Percentiles rank a stretch among this genome's conserved stretches.
Evolutionary conservation across 1,140 invertebrate genomes (phyloP).

Genomic region (Meloidogyne hapla): DNA sequence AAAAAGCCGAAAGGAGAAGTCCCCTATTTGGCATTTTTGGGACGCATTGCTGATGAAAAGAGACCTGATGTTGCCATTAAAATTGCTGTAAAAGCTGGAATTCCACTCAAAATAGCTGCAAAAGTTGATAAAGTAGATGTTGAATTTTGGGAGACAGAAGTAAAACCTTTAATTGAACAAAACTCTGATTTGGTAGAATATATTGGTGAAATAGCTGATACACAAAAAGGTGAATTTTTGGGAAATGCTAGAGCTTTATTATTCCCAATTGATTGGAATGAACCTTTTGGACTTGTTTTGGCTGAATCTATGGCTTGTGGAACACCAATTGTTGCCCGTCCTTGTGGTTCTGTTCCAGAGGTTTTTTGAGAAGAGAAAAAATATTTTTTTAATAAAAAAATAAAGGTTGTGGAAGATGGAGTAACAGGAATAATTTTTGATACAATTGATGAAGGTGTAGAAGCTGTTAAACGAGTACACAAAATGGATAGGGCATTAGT

Average conservation of each 20-base stretch:
- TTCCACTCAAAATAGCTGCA: conserved; percentile 30
- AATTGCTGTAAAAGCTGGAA: conserved; percentile 22
- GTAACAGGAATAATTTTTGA: conserved; percentile 28
- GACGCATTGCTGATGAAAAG: conserved; percentile 19
- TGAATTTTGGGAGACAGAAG: not conserved
- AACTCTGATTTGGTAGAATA: conserved; percentile 17
- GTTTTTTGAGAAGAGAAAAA: not conserved
- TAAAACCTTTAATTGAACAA: conserved; percentile 21
- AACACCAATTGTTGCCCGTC: conserved; percentile 23
- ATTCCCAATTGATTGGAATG: conserved; percentile 31
- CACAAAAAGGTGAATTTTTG: conserved; percentile 19
- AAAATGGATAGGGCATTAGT: conserved; percentile 14
- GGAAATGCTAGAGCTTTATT: conserved; percentile 33
- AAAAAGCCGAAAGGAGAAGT: not conserved
- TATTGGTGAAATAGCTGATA: conserved; percentile 32
- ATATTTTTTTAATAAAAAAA: not conserved
- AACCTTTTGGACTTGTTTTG: conserved; percentile 37
- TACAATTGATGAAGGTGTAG: conserved; percentile 12
- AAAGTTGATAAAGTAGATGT: conserved; percentile 14
- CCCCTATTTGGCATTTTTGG: conserved; percentile 29
- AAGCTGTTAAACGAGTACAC: conserved; percentile 26
- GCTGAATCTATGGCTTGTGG: conserved; percentile 35
- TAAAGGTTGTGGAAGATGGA: conserved; percentile 15
- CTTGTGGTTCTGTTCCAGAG: conserved; percentile 34
- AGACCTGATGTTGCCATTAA: conserved; percentile 24